Base-by-base conservation (phyloP, 2,888 invertebrate genomes). In the Ganaspis brasiliensis region DNA sequence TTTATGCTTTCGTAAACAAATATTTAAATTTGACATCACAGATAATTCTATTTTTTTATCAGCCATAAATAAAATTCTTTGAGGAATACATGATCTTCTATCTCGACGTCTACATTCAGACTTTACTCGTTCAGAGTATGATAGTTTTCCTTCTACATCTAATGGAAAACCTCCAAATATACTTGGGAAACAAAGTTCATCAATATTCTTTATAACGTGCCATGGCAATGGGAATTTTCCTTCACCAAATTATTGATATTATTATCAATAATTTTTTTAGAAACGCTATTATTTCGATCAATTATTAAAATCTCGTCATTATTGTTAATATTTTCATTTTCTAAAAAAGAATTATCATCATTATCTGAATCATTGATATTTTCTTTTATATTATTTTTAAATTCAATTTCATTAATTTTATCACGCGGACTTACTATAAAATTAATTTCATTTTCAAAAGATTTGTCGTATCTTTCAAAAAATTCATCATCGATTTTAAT, bases 191-290 rank as follows among this genome's bases (percentile, higher is more conserved):
- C 82, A 80, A 57, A 83, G 55, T 76, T 85, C 79, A 55, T 88
- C 86, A 12, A 82, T 74, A 74, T 83, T 71, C 8, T 76, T 72
- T 52, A 84, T 76, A 26, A 75, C 67, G 37, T 86, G 75, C 76
- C 87, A 80, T 5, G 83, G 80, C 6, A 86, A 72, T 6, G 87
- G 85, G 12, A 35, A 45, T 75, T 84, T 79, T 19, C 77, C 80
- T 81, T 87, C 83, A 1, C 84, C 86, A 3, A 86, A 84, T 8
- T n/a, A n/a, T n/a, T n/a, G n/a, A n/a, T n/a, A n/a, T 86, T 8
- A 0, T n/a, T 31, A 4, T 57, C 85, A 52, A 85, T 82, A 4
- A 82, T 74, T 19, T 78, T 24, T 19, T 79, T 74, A 70, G 59
- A 57, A 24, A 73, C 16, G 24, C 77, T 72, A 59, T 79, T 71